phyloP scores from a whole-genome alignment of 2,888 invertebrate species.

The Drosophila pegasa region DNA sequence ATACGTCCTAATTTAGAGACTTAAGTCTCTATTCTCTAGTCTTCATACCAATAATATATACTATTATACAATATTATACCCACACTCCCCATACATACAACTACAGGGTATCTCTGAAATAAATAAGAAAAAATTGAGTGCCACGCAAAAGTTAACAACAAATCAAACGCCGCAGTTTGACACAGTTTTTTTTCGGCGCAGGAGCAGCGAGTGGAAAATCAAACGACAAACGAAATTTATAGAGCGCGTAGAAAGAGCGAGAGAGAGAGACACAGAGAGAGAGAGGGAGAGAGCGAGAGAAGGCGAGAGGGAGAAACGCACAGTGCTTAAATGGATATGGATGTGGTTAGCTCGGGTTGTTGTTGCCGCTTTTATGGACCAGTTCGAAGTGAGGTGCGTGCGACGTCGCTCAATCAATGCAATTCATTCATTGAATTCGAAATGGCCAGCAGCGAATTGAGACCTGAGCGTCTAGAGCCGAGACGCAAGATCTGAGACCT shows the following conservation, averaged over 20 bases:
- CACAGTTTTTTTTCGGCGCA: conserved; percentile 68
- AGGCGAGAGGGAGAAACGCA: neutral
- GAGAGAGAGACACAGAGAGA: conserved; percentile 1
- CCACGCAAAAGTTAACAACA: conserved; percentile 70
- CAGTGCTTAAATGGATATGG: conserved; percentile 23
- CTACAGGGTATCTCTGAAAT: conserved; percentile 3
- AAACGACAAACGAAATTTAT: conserved; percentile 64
- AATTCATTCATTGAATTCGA: conserved; percentile 74
- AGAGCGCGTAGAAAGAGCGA: conserved; percentile 49
- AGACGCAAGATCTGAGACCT: conserved; percentile 5
- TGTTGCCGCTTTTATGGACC: conserved; percentile 18
- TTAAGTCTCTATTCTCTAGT: too few species aligned
- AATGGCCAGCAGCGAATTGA: conserved; percentile 51
- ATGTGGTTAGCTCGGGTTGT: conserved; percentile 13
- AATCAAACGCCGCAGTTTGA: conserved; percentile 67
- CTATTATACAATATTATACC: too few species aligned
- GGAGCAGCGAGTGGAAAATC: conserved; percentile 50
- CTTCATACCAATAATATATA: too few species aligned
- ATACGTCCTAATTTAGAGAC: too few species aligned
- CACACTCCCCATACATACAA: neutral
- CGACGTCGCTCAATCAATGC: conserved; percentile 75
- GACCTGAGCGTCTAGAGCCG: conserved; percentile 15
- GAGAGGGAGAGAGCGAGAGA: neutral
- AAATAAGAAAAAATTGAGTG: conserved; percentile 35
- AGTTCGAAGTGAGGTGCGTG: conserved; percentile 65